phyloP scores from a whole-genome alignment of 1,140 invertebrate genomes.

The Pteromalus puparum region DNA sequence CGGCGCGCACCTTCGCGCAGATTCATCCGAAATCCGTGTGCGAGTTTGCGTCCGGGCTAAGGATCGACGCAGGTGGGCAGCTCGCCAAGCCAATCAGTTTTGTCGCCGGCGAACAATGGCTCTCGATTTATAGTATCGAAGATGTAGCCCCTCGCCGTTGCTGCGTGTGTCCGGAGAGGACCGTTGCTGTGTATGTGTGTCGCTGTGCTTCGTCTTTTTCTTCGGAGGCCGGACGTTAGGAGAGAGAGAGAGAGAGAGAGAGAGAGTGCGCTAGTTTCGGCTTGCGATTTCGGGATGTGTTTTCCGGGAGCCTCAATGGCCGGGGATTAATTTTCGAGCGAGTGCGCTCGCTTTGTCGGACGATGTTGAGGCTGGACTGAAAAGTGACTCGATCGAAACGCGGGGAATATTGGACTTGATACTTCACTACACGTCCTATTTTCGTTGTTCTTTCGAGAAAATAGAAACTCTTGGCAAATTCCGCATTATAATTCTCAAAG shows the following conservation, averaged over 20 bases:
- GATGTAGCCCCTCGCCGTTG: too few relatives aligned
- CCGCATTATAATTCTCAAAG: background rate
- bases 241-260: too few relatives aligned
- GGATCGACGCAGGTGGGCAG: constrained; percentile 38
- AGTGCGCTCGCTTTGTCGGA: background rate
- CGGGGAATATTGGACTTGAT: background rate
- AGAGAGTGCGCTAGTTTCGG: background rate
- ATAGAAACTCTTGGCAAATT: too few relatives aligned
- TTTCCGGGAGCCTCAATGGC: background rate
- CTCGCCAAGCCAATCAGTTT: constrained; percentile 50
- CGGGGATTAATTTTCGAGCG: background rate
- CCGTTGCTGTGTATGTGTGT: background rate
- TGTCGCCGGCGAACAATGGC: constrained; percentile 35
- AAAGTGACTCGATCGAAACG: background rate
- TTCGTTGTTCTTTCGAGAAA: too few relatives aligned
- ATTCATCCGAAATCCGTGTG: background rate
- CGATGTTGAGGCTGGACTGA: background rate
- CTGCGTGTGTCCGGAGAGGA: background rate
- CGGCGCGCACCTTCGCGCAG: background rate
- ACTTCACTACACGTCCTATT: background rate
- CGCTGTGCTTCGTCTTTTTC: background rate
- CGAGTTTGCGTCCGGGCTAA: constrained; percentile 5
- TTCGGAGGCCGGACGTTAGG: background rate
- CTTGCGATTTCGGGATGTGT: background rate
- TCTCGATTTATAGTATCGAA: constrained; percentile 35